Evolutionary conservation across 2,888 invertebrate genomes (phyloP).

Genomic region (Lottia gigantea): DNA sequence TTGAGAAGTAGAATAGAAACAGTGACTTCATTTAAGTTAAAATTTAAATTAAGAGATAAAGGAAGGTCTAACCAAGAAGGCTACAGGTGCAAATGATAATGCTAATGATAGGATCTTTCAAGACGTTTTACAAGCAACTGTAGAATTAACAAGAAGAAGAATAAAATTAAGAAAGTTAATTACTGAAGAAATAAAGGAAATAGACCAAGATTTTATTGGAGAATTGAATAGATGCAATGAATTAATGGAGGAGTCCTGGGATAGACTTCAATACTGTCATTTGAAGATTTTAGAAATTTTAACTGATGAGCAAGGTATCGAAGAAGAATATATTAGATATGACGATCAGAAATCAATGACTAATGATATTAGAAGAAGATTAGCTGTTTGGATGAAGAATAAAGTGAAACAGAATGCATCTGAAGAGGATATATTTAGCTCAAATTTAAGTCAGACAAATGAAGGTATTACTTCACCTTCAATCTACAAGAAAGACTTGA

Average conservation of each 20-base stretch:
- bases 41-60: too few relatives aligned
- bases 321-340: not conserved
- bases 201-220: not conserved
- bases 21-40: too few relatives aligned
- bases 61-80: too few relatives aligned
- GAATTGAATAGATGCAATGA: not conserved
- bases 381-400: not conserved
- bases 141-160: constrained; percentile 1
- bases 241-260: not conserved
- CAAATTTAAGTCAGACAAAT: not conserved
- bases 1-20: too few relatives aligned
- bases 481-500: not conserved
- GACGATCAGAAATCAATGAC: not conserved
- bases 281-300: not conserved
- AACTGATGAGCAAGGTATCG: not conserved
- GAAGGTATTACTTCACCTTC: not conserved
- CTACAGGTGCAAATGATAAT: too few relatives aligned
- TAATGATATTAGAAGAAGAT: not conserved
- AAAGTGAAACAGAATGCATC: too few relatives aligned
- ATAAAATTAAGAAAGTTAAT: not conserved
- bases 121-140: too few relatives aligned
- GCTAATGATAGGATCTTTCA: too few relatives aligned
- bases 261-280: not conserved
- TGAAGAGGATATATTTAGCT: not conserved
- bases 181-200: not conserved